Base-by-base conservation (phyloP, 2,113 vertebrate species). In the Vulpes ferrilata region DNA sequence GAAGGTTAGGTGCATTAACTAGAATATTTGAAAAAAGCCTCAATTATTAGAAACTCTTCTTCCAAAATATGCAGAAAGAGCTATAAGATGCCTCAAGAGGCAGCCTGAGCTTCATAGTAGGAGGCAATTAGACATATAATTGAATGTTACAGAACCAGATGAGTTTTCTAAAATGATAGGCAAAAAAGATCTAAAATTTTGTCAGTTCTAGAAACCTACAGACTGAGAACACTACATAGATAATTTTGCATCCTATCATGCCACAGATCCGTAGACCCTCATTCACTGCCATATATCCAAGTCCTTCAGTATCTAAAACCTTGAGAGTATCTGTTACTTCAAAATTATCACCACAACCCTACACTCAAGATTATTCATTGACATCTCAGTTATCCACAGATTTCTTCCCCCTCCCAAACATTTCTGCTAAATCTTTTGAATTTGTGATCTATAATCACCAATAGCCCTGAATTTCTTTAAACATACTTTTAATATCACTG, bases 31-130 rank as follows among this genome's bases (percentile, higher is more conserved):
- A 74, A 55, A 57, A 71, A 51, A 43, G 12, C 1, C 35, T 67
- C 51, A 93, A 78, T 91, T 84, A 97, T 65, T 55, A 82, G 20
- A 93, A 96, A 95, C 51, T 65, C 12, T 93, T 94, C 57, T 81
- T 76, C 38, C 76, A 92, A 95, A 82, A 92, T 89, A 88, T 83
- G 51, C 73, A 97, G 55, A 71, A 92, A 92, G 32, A 62, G 17
- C 19, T 35, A 9, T 64, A 90, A 87, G 19, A 15, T 22, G n/a
- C 81, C 78, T 59, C 65, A 78, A 62, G 38, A n/a, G 59, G 55
- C 27, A 85, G n/a, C 22, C 35, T 91, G 62, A 55, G 8, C n/a
- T 97, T 93, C 65, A 64, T 3, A 81, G 80, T 76, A 91, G 17
- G 71, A 95, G 85, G 65, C 27, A 95, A 93, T 85, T 82, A 65